phyloP scores from a whole-genome alignment of 2,797 vertebrate genomes.

The Parambassis ranga region DNA sequence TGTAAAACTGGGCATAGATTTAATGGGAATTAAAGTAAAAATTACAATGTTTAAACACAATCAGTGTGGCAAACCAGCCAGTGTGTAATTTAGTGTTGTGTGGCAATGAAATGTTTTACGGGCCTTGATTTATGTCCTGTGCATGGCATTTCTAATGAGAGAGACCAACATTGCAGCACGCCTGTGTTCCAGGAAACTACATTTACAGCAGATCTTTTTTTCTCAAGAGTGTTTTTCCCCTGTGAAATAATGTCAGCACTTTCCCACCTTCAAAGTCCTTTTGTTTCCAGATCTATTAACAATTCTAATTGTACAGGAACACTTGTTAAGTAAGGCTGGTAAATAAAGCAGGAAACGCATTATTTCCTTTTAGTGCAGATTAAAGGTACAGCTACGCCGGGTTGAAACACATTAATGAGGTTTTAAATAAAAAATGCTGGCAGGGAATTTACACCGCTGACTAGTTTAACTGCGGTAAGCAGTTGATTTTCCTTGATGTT shows the following conservation, averaged over 20 bases:
- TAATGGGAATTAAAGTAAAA: slow-evolving; percentile 99
- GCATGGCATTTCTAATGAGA: slow-evolving; percentile 98
- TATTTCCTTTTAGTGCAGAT: slow-evolving; percentile 98
- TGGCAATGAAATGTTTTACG: slow-evolving; percentile 99
- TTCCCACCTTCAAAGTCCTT: slow-evolving; percentile 99
- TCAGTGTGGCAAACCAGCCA: slow-evolving; percentile 93
- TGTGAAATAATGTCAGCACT: slow-evolving; percentile 99
- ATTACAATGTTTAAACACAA: slow-evolving; percentile 99
- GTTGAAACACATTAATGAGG: slow-evolving; percentile 81
- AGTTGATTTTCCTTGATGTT: slow-evolving; percentile 81
- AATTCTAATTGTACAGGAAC: slow-evolving; percentile 99
- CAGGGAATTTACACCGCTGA: slow-evolving; percentile 77
- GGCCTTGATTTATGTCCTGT: slow-evolving; percentile 98
- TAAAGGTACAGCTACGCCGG: slow-evolving; percentile 84
- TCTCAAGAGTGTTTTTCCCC: slow-evolving; percentile 93
- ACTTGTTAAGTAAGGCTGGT: slow-evolving; percentile 96
- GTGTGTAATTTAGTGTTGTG: slow-evolving; percentile 99
- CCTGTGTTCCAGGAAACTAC: slow-evolving; percentile 98
- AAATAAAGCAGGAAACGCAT: slow-evolving; percentile 98
- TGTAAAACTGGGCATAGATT: slow-evolving; percentile 99
- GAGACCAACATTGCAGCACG: slow-evolving; percentile 93
- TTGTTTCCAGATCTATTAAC: slow-evolving; percentile 99
- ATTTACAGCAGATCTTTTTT: slow-evolving; percentile 90
- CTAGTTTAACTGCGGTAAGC: slow-evolving; percentile 78
- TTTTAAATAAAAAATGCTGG: slow-evolving; percentile 83